Evolutionary conservation across 2,797 vertebrate species (phyloP).

Genomic region (Columba guinea): DNA sequence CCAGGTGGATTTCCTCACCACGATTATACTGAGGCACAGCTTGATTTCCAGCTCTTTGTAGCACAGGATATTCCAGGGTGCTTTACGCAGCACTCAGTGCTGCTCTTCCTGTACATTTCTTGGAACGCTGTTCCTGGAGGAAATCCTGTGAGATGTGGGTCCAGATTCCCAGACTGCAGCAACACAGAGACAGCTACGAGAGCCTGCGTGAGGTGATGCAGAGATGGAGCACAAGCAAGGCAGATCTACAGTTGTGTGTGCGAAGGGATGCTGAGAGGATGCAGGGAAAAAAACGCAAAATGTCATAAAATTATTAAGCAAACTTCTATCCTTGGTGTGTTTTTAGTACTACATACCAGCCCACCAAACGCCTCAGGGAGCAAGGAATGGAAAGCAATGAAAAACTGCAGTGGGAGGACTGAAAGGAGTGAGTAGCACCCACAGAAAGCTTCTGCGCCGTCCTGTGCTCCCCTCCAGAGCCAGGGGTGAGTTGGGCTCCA

Average conservation of each 20-base stretch:
- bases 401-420: neutral
- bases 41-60: constrained; percentile 1
- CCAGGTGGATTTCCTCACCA: neutral
- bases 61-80: constrained; percentile 2
- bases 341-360: neutral
- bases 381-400: neutral
- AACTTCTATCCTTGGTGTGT: neutral
- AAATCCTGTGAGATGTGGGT: constrained; percentile 11
- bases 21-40: neutral
- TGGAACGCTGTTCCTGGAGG: neutral
- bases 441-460: neutral
- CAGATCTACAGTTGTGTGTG: neutral
- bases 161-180: neutral
- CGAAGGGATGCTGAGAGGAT: neutral
- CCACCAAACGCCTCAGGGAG: neutral
- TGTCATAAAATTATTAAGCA: neutral
- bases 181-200: fast-evolving
- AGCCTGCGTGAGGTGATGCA: neutral
- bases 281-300: neutral
- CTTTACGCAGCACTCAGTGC: neutral
- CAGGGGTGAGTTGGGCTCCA: neutral
- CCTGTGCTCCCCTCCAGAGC: neutral
- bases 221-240: neutral
- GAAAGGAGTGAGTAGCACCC: neutral
- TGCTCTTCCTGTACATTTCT: neutral